Conservation (phyloP, 2,797 vertebrate species). For the Lithobates pipiens region DNA sequence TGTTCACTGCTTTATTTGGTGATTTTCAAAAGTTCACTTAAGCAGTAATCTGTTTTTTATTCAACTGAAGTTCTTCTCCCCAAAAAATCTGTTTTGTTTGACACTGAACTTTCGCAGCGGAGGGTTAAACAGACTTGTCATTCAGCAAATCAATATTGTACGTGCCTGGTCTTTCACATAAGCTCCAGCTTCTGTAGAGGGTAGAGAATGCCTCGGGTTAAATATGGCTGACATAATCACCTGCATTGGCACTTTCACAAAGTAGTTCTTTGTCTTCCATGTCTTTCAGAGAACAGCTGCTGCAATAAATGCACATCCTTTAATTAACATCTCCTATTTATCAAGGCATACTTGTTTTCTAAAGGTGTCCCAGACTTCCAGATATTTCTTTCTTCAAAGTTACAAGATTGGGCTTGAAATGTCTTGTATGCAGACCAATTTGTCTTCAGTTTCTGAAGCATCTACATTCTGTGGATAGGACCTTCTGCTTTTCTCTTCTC, state of each 20-base stretch:
- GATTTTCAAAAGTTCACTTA: too few species aligned
- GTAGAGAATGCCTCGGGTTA: slow-evolving; percentile 31
- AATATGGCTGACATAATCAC: slow-evolving; percentile 47
- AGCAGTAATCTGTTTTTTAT: too few species aligned
- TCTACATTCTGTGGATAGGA: not conserved
- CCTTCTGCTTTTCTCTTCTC: not conserved
- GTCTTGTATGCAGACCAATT: not conserved
- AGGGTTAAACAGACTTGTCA: slow-evolving; percentile 17
- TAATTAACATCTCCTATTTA: slow-evolving; percentile 49
- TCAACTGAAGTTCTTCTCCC: not conserved
- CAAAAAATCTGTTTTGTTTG: not conserved
- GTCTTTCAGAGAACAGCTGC: slow-evolving; percentile 47
- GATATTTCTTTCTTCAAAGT: slow-evolving; percentile 14
- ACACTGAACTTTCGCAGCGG: not conserved
- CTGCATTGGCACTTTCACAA: slow-evolving; percentile 47
- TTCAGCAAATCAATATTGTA: slow-evolving; percentile 7
- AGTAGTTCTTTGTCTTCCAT: slow-evolving; percentile 44
- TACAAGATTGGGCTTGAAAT: slow-evolving; percentile 41
- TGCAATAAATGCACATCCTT: slow-evolving; percentile 50
- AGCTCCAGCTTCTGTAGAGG: slow-evolving; percentile 25
- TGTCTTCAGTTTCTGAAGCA: not conserved
- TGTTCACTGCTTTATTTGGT: too few species aligned
- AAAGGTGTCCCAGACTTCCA: slow-evolving; percentile 32
- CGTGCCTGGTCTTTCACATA: slow-evolving; percentile 17
- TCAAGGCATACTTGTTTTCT: slow-evolving; percentile 54